Conservation (phyloP, 2,888 invertebrate genomes). For the Lepidonotus clava region DNA sequence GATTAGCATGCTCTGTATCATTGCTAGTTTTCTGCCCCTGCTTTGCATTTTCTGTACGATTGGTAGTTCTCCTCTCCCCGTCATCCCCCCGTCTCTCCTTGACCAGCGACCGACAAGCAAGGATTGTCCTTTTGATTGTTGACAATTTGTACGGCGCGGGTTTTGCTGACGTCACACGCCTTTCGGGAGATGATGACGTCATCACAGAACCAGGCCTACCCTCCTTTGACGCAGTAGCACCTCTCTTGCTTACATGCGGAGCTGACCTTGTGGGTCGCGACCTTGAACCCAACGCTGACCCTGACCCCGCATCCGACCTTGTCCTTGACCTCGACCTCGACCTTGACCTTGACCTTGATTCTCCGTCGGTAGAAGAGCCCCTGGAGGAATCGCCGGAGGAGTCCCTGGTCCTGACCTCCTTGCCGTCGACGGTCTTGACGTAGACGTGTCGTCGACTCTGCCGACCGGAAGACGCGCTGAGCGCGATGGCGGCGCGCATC, state of each 20-base stretch:
- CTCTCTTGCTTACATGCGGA: too few relatives aligned
- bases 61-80: too few relatives aligned
- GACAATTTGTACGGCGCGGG: not conserved
- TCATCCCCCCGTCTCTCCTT: too few relatives aligned
- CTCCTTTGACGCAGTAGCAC: not conserved
- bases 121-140: not conserved
- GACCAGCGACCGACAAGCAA: not conserved
- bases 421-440: not conserved
- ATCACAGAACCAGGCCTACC: not conserved
- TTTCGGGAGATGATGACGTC: not conserved
- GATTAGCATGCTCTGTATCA: too few relatives aligned
- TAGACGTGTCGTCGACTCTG: not conserved
- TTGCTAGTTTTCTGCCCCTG: too few relatives aligned
- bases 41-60: too few relatives aligned
- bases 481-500: constrained; percentile 1
- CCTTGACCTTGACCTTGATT: not conserved
- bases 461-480: not conserved
- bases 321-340: not conserved
- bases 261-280: too few relatives aligned
- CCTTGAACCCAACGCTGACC: not conserved
- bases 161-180: not conserved
- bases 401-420: not conserved
- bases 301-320: not conserved
- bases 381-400: constrained; percentile 5
- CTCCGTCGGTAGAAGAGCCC: not conserved